Base-by-base conservation (phyloP, 2,113 vertebrate species). In the Theristicus caerulescens region DNA sequence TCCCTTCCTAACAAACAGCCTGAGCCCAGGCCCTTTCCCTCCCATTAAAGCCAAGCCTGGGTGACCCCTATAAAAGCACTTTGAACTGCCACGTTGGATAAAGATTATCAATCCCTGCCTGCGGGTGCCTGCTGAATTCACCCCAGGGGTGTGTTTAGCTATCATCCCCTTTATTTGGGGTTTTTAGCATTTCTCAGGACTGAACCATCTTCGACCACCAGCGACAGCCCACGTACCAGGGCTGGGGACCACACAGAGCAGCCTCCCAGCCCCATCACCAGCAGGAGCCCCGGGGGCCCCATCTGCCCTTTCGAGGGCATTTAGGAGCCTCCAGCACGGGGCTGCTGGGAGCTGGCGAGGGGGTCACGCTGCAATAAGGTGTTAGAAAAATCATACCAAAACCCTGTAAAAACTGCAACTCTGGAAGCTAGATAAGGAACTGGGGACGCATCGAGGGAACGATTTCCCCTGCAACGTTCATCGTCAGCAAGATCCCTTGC, bases 251-350 rank as follows among this genome's bases (percentile, higher is more conserved):
- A 4, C 0, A 0, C 8, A 49, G 73, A 81, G 72, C 76, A 51
- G 20, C 34, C 67, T 16, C 47, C 36, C 61, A 76, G 44, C 64
- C 84, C 77, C 14, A 0, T 25, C 5, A 0, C 4, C 3, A 2
- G 25, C 2, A 1, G 11, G 21, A 90, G 9, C 34, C 24, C 57
- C 6, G 0, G 32, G 31, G 25, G 5, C n/a, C n/a, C n/a, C 58
- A 11, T 3, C 66, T 44, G 34, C 52, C 49, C 44, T 44, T 25
- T 1, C 0, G 0, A 25, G 66, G 52, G 26, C 40, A 27, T 15
- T 34, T 19, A 25, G 66, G 38, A 62, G 8, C 55, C 2, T 0
- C 15, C 25, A 65, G 71, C 22, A 8, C 0, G 0, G 36, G 13
- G 17, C 66, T 79, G 42, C 32, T 5, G 1, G 71, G 57, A 55